Percentiles rank a stretch among this genome's conserved stretches.
Evolutionary conservation across 2,797 vertebrate species (phyloP).

Genomic region (Platyrinchus mystaceus): DNA sequence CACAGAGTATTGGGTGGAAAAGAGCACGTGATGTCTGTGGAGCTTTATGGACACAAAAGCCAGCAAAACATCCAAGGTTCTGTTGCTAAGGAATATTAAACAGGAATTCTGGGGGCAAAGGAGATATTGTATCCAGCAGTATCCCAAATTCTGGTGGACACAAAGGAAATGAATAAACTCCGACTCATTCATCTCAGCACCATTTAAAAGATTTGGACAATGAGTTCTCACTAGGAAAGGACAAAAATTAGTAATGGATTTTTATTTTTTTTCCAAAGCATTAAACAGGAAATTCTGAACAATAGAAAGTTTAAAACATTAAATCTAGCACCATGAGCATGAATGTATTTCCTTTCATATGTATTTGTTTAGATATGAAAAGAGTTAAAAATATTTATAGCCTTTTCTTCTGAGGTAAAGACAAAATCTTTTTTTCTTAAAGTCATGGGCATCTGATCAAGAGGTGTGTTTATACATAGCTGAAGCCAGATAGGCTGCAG

Average conservation of each 20-base stretch:
- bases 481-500: conserved; percentile 11
- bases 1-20: not conserved
- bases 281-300: conserved; percentile 61
- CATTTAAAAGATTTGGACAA: conserved; percentile 34
- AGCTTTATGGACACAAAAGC: conserved; percentile 21
- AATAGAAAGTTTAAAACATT: conserved; percentile 54
- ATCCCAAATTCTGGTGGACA: conserved; percentile 46
- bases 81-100: conserved; percentile 63
- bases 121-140: conserved; percentile 33
- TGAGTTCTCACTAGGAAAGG: conserved; percentile 32
- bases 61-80: conserved; percentile 1
- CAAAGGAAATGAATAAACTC: conserved; percentile 57
- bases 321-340: conserved; percentile 16
- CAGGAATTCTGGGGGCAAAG: conserved; percentile 42
- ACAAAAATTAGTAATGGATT: conserved; percentile 30
- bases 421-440: not conserved
- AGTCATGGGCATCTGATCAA: not conserved
- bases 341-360: conserved; percentile 44
- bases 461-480: conserved; percentile 13
- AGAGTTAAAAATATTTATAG: conserved; percentile 47
- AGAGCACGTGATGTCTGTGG: conserved; percentile 1
- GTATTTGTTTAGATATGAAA: conserved; percentile 37
- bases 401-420: not conserved
- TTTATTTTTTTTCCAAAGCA: conserved; percentile 32
- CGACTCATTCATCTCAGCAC: conserved; percentile 23